Conservation (phyloP, 1,140 invertebrate genomes). For the Pseudomyrmex gracilis region DNA sequence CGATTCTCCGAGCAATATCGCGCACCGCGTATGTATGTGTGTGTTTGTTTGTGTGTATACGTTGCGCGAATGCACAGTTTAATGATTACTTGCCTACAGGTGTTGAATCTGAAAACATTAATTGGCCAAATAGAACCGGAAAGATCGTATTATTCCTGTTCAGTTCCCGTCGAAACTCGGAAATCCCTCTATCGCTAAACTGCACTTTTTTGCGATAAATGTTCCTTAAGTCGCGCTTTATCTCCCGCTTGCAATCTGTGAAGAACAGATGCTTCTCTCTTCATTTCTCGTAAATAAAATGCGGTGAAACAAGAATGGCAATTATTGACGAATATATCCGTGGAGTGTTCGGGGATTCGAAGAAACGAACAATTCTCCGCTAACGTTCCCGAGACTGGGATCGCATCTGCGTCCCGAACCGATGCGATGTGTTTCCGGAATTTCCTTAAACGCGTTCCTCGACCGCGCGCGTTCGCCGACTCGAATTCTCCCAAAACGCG, state of each 20-base stretch:
- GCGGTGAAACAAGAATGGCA: conserved; percentile 51
- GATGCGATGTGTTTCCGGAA: conserved; percentile 66
- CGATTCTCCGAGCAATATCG: conserved; percentile 2
- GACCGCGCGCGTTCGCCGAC: conserved; percentile 29
- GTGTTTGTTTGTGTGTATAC: background rate
- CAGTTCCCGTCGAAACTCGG: background rate
- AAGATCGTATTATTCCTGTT: background rate
- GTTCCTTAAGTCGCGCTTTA: no score
- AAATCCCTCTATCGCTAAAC: no score
- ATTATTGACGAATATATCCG: conserved; percentile 49
- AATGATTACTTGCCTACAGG: background rate
- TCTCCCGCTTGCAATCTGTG: no score
- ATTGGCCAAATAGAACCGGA: background rate
- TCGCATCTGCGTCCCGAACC: conserved; percentile 45
- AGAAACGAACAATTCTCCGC: conserved; percentile 62
- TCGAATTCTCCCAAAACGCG: conserved; percentile 60
- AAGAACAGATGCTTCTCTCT: no score
- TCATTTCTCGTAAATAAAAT: no score
- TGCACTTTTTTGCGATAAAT: background rate
- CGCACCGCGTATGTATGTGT: background rate
- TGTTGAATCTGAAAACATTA: background rate
- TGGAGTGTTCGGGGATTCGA: conserved; percentile 34
- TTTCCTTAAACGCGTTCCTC: conserved; percentile 70
- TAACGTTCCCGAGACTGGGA: conserved; percentile 55
- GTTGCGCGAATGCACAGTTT: background rate